Conservation (phyloP, 2,888 invertebrate species). For the Cistogaster globosa region DNA sequence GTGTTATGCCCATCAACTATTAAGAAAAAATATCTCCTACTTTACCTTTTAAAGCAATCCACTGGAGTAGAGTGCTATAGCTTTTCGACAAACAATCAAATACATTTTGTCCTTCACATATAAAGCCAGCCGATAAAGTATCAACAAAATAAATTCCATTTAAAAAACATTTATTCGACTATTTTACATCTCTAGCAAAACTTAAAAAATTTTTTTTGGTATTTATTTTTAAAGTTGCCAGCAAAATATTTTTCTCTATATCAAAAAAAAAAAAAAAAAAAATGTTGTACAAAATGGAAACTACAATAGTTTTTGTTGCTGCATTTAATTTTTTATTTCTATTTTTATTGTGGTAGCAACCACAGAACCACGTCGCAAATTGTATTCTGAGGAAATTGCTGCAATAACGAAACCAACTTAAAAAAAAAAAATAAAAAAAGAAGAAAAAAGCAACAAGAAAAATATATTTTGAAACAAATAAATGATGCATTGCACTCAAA, state of each 20-base stretch:
- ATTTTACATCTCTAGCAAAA: too few relatives aligned
- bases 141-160: too few relatives aligned
- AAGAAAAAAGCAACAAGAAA: background rate
- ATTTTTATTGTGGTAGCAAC: conserved; percentile 52
- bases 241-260: background rate
- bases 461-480: conserved; percentile 58
- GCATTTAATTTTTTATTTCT: background rate
- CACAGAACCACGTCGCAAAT: conserved; percentile 69
- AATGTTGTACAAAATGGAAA: background rate
- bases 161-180: too few relatives aligned
- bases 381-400: conserved; percentile 48
- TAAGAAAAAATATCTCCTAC: too few relatives aligned
- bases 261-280: background rate
- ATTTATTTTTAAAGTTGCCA: background rate
- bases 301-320: conserved; percentile 5
- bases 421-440: conserved; percentile 4
- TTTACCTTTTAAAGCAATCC: too few relatives aligned
- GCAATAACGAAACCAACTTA: conserved; percentile 36
- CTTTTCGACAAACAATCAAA: too few relatives aligned
- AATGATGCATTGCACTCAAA: conserved; percentile 70
- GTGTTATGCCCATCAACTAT: too few relatives aligned
- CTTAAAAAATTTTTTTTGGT: background rate
- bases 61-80: too few relatives aligned
- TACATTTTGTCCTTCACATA: too few relatives aligned
- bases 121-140: too few relatives aligned